Evolutionary conservation across 2,888 invertebrate species (phyloP).

Genomic region (Hedychridium roseum): DNA sequence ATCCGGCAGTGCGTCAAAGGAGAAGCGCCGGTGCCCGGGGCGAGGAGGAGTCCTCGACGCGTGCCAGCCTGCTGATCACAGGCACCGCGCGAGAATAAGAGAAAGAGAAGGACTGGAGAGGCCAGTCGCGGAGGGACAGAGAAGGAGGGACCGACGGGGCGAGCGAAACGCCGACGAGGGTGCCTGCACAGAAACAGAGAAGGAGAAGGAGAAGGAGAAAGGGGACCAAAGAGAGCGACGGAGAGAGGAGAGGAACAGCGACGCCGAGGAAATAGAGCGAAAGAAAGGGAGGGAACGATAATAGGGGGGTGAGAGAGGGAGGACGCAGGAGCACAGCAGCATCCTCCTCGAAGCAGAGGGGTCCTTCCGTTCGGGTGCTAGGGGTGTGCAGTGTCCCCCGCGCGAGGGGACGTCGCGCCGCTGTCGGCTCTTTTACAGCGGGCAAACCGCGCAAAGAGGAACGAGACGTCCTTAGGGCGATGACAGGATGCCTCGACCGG

Average conservation of each 20-base stretch:
- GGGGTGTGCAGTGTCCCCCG: slow-evolving; percentile 45
- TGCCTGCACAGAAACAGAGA: not conserved
- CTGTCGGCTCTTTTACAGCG: slow-evolving; percentile 44
- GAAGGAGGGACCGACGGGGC: slow-evolving; percentile 3
- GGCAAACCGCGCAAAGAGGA: slow-evolving; percentile 42
- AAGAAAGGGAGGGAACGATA: slow-evolving; percentile 32
- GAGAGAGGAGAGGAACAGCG: slow-evolving; percentile 1
- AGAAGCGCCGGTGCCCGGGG: slow-evolving; percentile 59
- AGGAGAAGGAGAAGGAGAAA: slow-evolving; percentile 7
- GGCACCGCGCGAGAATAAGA: slow-evolving; percentile 45
- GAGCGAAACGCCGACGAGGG: slow-evolving; percentile 9
- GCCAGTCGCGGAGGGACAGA: no score
- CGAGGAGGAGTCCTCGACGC: slow-evolving; percentile 59
- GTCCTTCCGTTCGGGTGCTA: slow-evolving; percentile 50
- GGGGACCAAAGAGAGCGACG: no score
- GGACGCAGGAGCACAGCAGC: slow-evolving; percentile 15
- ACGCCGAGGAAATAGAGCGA: slow-evolving; percentile 19
- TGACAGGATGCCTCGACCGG: slow-evolving; percentile 61
- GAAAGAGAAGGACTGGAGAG: slow-evolving; percentile 16
- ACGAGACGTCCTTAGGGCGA: slow-evolving; percentile 53
- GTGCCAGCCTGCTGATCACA: slow-evolving; percentile 61
- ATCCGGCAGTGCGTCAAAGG: slow-evolving; percentile 47
- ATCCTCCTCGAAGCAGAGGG: slow-evolving; percentile 37
- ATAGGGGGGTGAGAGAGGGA: slow-evolving; percentile 20
- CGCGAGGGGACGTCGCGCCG: slow-evolving; percentile 37